A percentile compares a stretch with the other conserved stretches of the same genome.
These are phyloP conservation scores for Verasper variegatus DNA, from an alignment of 2,113 vertebrate genomes.

Conservation along the genomic window DNA sequence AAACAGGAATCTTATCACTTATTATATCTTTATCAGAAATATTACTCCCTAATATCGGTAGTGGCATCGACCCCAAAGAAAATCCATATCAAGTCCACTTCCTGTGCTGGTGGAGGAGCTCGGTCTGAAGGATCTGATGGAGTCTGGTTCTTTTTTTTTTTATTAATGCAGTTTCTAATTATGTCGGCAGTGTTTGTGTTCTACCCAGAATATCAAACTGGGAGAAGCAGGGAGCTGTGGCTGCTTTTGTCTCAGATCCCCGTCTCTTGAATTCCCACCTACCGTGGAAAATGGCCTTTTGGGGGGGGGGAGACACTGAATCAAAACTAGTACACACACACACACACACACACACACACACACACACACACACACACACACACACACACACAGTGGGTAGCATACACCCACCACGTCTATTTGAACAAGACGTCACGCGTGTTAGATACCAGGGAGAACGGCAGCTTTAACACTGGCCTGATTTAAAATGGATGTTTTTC, in stretches of 20 bases:
- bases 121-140: no score
- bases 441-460: slow-evolving; percentile 35
- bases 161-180: not conserved
- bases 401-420: slow-evolving; percentile 7
- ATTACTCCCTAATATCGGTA: no score
- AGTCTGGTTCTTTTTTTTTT: no score
- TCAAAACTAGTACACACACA: slow-evolving; percentile 35
- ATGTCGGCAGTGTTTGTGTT: not conserved
- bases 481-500: slow-evolving; percentile 65
- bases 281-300: slow-evolving; percentile 28
- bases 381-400: not conserved
- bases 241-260: slow-evolving; percentile 13
- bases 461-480: slow-evolving; percentile 41
- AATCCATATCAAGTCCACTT: no score
- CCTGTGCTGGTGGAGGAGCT: no score
- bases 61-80: no score
- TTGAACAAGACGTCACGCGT: slow-evolving; percentile 50
- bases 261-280: slow-evolving; percentile 17
- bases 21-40: no score
- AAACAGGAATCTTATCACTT: no score
- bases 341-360: not conserved
- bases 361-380: no score
- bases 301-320: slow-evolving; percentile 5
- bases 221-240: not conserved
- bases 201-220: slow-evolving; percentile 7